A percentile compares a stretch with the other conserved stretches of the same genome.
Evolutionary conservation across 2,888 invertebrate genomes (phyloP).

Genomic region (Limnephilus lunatus): DNA sequence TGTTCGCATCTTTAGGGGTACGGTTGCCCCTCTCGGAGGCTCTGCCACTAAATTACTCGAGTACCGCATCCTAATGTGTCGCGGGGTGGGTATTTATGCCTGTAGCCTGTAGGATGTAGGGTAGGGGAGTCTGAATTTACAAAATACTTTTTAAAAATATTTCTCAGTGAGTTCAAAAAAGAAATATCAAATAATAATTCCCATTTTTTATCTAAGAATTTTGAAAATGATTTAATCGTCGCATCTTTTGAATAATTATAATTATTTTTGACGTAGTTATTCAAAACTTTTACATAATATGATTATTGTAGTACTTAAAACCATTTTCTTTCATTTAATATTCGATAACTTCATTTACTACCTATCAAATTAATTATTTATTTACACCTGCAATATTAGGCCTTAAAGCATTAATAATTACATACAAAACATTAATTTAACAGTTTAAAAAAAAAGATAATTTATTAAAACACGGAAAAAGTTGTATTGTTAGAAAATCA

Average conservation of each 20-base stretch:
- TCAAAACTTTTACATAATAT: not conserved
- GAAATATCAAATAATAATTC: not conserved
- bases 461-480: too few relatives aligned
- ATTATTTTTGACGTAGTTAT: not conserved
- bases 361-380: too few relatives aligned
- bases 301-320: not conserved
- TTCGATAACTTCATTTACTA: too few relatives aligned
- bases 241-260: not conserved
- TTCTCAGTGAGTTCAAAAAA: not conserved
- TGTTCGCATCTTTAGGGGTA: slow-evolving; percentile 53
- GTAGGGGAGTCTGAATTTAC: not conserved
- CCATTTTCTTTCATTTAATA: too few relatives aligned
- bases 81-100: slow-evolving; percentile 21
- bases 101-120: not conserved
- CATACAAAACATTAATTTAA: too few relatives aligned
- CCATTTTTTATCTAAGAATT: not conserved
- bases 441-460: too few relatives aligned
- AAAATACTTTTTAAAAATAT: not conserved
- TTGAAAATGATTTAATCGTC: not conserved
- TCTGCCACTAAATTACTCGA: slow-evolving; percentile 46
- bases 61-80: slow-evolving; percentile 37
- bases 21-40: slow-evolving; percentile 33
- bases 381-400: too few relatives aligned
- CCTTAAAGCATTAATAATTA: too few relatives aligned
- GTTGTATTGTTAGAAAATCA: too few relatives aligned